A percentile compares a stretch with the other conserved stretches of the same genome.
These are phyloP conservation scores for Agrochola lychnidis DNA, from an alignment of 2,888 invertebrate genomes.

Conservation along the genomic window DNA sequence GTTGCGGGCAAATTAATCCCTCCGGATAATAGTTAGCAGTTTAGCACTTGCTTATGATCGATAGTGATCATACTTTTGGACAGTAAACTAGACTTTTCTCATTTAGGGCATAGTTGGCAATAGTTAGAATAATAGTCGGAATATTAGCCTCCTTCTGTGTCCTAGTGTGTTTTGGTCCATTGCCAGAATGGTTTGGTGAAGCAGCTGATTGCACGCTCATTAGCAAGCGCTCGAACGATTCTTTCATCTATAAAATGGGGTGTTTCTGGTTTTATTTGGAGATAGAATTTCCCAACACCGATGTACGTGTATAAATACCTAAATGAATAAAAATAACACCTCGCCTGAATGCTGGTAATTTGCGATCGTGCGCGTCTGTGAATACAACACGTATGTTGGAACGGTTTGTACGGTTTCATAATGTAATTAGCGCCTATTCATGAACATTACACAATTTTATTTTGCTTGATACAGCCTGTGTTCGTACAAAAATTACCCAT, in stretches of 20 bases:
- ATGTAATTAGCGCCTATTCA: slow-evolving; percentile 65
- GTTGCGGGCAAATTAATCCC: slow-evolving; percentile 77
- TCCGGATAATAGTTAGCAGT: slow-evolving; percentile 70
- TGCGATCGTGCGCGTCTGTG: slow-evolving; percentile 54
- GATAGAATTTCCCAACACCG: slow-evolving; percentile 50
- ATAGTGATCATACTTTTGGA: slow-evolving; percentile 62
- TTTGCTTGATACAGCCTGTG: slow-evolving; percentile 40
- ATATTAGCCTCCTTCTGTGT: slow-evolving; percentile 41
- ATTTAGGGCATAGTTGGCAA: slow-evolving; percentile 21
- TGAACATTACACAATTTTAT: slow-evolving; percentile 64
- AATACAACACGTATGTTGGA: slow-evolving; percentile 47
- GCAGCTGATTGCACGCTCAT: slow-evolving; percentile 62
- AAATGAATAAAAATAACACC: slow-evolving; percentile 58
- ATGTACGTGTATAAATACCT: slow-evolving; percentile 44
- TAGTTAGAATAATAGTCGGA: slow-evolving; percentile 41
- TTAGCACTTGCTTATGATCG: slow-evolving; percentile 75
- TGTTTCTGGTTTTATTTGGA: slow-evolving; percentile 54
- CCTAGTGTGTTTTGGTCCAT: slow-evolving; percentile 40
- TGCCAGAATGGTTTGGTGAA: slow-evolving; percentile 60
- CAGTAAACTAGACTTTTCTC: slow-evolving; percentile 32
- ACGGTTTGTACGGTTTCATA: slow-evolving; percentile 59
- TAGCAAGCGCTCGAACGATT: slow-evolving; percentile 60
- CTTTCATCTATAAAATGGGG: slow-evolving; percentile 60
- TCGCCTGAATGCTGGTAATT: slow-evolving; percentile 60
- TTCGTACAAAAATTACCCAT: slow-evolving; percentile 56